Evolutionary conservation across 2,113 vertebrate genomes (phyloP), one percentile per base, ranked within the genome.

Genomic region (Cynocephalus volans): DNA sequence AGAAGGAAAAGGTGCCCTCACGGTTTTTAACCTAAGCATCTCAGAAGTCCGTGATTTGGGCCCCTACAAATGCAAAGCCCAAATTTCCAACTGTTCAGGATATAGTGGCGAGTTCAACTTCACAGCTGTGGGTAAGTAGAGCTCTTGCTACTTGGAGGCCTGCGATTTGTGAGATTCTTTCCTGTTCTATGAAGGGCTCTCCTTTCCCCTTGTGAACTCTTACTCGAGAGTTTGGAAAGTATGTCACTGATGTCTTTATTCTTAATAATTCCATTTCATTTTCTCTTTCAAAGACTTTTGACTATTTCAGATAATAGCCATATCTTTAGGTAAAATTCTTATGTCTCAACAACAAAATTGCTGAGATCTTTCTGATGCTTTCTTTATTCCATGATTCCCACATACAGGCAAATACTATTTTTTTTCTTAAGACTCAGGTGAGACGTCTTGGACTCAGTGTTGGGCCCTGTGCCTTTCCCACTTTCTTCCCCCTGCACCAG

Each of bases 1-100:
- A 69, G 1, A 3, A 28, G 62, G 85, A 83, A 77, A 13, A 31
- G n/a, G 76, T 0, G 86, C 96, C 1, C 23, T 64, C 0, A 18
- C 65, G 56, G 95, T 21, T 97, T 97, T 98, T 89, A 82, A 97
- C 60, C 6, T 97, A 50, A 98, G 81, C 8, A 97, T 99, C 90
- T 96, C 67, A 52, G 98, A 90, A 73, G 72, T 41, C 88, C n/a
- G 18, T 0, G 97, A 98, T 0, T 0, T 60, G 26, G 98, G 98
- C 3, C 96, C 98, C 88, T 98, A 99, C 97, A 98, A 98, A 94
- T 99, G 99, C 98, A 99, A 98, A 98, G 97, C 81, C 36, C 23
- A 52, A 18, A 45, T 4, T 81, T 15, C 11, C 76, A 50, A 24
- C 0, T 48, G 7, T 0, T 0, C 8, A 5, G 98, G 86, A 98